Evolutionary conservation across 2,113 vertebrate species (phyloP).

Genomic region (Variabilichromis moorii): DNA sequence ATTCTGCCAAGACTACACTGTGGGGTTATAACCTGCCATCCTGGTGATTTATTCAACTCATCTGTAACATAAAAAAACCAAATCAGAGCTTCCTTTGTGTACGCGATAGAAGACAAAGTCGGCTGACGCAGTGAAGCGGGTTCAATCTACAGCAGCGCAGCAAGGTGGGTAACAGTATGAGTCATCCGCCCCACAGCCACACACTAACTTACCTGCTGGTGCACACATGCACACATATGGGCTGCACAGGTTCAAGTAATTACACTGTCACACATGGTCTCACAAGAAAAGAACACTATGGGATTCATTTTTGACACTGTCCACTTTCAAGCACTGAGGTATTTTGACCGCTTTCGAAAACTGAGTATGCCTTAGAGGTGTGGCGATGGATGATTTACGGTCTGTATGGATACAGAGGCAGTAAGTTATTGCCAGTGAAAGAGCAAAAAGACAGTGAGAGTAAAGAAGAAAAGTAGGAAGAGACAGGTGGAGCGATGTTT

Average conservation of each 20-base stretch:
- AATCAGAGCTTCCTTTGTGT: neutral
- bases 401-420: conserved; percentile 6
- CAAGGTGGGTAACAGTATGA: conserved; percentile 19
- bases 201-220: neutral
- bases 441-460: neutral
- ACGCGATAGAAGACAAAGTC: neutral
- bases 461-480: neutral
- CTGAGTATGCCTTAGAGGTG: neutral
- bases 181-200: neutral
- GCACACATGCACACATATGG: neutral
- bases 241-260: neutral
- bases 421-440: neutral
- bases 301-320: neutral
- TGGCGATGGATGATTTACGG: neutral
- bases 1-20: neutral
- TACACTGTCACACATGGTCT: neutral
- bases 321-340: neutral
- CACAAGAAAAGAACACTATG: neutral
- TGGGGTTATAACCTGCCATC: neutral
- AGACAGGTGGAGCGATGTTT: neutral
- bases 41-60: conserved; percentile 38
- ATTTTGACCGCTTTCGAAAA: neutral
- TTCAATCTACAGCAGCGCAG: conserved; percentile 14
- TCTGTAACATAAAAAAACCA: conserved; percentile 35
- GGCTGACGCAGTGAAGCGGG: conserved; percentile 3